phyloP scores from a whole-genome alignment of 2,797 vertebrate genomes.

The Cynodonichthys magdalenae region DNA sequence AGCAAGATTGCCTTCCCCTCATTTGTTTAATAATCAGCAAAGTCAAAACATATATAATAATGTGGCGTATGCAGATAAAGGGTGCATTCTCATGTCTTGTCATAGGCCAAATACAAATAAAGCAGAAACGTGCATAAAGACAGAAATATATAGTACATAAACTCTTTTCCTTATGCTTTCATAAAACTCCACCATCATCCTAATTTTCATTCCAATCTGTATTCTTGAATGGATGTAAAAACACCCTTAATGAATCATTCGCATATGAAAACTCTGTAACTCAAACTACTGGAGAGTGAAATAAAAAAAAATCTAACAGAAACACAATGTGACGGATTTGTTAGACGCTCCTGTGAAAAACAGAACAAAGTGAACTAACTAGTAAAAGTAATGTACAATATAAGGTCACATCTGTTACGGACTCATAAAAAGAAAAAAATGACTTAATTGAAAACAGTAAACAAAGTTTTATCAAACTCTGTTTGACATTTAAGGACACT shows the following conservation, averaged over 20 bases:
- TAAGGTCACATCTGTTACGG: too few species aligned
- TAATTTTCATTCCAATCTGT: not conserved
- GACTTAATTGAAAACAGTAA: not conserved
- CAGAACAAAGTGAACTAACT: too few species aligned
- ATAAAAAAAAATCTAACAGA: not conserved
- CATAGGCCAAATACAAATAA: not conserved
- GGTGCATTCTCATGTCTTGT: too few species aligned
- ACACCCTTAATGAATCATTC: not conserved
- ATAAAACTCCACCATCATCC: not conserved
- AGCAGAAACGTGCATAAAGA: not conserved
- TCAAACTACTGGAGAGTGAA: not conserved
- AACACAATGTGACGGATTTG: too few species aligned
- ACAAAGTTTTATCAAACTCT: not conserved
- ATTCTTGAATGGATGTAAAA: not conserved
- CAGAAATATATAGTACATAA: not conserved
- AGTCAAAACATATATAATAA: not conserved
- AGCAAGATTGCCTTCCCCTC: slow-evolving; percentile 18
- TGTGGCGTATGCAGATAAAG: not conserved
- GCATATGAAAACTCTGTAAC: not conserved
- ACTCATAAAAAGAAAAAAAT: not conserved
- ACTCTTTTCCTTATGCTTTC: not conserved
- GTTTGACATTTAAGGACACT: too few species aligned
- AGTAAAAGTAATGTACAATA: too few species aligned
- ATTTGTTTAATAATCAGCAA: slow-evolving; percentile 26
- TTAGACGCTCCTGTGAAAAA: too few species aligned